Conservation (phyloP, 1,140 invertebrate genomes). For the Philotrypesis tridentata region DNA sequence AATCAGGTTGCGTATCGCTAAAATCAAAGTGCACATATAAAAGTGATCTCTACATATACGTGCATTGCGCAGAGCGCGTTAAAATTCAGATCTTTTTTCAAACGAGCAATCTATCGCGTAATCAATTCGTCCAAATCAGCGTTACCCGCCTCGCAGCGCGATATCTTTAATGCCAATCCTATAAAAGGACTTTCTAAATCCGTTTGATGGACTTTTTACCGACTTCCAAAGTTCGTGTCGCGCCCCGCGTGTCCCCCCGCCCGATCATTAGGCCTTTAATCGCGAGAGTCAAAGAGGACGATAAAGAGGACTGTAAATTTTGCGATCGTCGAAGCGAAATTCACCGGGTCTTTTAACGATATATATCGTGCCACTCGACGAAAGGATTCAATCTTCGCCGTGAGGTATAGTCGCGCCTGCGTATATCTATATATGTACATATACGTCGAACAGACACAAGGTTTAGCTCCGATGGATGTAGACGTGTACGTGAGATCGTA, state of each 20-base stretch:
- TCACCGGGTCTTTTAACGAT: neutral
- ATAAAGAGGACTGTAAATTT: neutral
- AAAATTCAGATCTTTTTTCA: neutral
- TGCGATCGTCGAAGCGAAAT: neutral
- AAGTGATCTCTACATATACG: too few species aligned
- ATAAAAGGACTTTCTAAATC: neutral
- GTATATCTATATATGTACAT: neutral
- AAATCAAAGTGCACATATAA: too few species aligned
- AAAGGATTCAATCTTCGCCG: neutral
- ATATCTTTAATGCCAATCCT: neutral
- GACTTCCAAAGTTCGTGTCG: too few species aligned
- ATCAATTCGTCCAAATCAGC: neutral
- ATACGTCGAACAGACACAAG: neutral
- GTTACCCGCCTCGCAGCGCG: too few species aligned
- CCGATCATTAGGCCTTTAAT: neutral
- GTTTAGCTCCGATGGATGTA: neutral
- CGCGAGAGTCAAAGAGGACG: neutral
- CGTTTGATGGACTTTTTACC: neutral
- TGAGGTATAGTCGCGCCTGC: too few species aligned
- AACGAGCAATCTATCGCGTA: neutral
- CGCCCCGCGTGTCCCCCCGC: neutral
- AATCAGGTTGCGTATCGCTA: too few species aligned
- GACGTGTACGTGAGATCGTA: neutral
- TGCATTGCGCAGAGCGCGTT: too few species aligned
- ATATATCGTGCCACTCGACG: neutral